Evolutionary conservation across 2,888 invertebrate species (phyloP).

Genomic region (Elmis aenea): DNA sequence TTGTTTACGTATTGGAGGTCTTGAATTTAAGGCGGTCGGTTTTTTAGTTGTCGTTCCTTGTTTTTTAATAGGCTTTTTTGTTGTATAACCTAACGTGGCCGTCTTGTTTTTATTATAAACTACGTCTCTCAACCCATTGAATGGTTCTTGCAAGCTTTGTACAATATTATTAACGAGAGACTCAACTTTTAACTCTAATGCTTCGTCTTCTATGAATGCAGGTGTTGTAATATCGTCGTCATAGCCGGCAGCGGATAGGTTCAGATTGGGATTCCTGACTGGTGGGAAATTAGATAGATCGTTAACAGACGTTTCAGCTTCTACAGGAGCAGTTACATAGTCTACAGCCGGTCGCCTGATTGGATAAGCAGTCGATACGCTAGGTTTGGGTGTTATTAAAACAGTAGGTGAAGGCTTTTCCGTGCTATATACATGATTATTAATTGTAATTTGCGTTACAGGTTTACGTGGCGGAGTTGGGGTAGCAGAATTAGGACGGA

Average conservation of each 20-base stretch:
- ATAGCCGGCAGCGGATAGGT: conserved; percentile 58
- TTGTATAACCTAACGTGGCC: conserved; percentile 32
- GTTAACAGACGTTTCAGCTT: conserved; percentile 53
- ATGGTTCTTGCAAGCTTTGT: conserved; percentile 76
- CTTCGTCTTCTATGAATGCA: conserved; percentile 69
- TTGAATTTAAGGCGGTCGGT: conserved; percentile 35
- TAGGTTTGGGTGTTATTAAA: conserved; percentile 66
- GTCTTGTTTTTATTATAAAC: conserved; percentile 53
- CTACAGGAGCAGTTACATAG: conserved; percentile 39
- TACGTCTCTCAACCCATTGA: conserved; percentile 73
- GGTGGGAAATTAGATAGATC: conserved; percentile 79
- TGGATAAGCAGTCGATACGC: conserved; percentile 35
- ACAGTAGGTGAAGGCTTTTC: conserved; percentile 59
- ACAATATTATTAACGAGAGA: conserved; percentile 79
- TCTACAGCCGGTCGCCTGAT: conserved; percentile 27
- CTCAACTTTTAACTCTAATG: conserved; percentile 73
- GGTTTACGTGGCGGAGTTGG: conserved; percentile 44
- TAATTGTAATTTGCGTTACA: conserved; percentile 53
- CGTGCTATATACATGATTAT: conserved; percentile 53
- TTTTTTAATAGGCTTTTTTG: conserved; percentile 40
- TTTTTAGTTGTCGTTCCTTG: conserved; percentile 33
- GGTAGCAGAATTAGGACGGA: conserved; percentile 3
- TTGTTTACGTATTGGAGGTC: conserved; percentile 38
- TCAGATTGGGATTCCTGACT: conserved; percentile 76
- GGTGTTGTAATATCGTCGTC: conserved; percentile 71